Evolutionary conservation across 2,113 vertebrate species (phyloP).

Genomic region (Amphiprion ocellaris): DNA sequence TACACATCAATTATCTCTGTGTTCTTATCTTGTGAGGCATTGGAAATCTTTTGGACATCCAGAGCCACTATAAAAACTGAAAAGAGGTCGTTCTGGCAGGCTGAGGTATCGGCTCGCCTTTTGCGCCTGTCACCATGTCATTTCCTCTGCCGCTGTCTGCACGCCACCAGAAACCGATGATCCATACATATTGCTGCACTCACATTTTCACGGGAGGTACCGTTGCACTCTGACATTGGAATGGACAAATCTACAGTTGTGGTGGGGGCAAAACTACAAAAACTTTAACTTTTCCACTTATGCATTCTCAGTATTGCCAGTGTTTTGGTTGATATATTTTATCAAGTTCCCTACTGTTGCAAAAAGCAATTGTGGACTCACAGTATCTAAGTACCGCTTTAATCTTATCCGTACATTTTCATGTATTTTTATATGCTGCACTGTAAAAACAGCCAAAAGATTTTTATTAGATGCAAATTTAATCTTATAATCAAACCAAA

Average conservation of each 20-base stretch:
- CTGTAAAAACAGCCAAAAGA: neutral
- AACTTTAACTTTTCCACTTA: neutral
- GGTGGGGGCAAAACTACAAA: neutral
- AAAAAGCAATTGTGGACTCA: neutral
- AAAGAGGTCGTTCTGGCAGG: neutral
- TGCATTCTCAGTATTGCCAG: neutral
- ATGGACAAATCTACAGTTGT: neutral
- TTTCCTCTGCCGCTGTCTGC: slow-evolving; percentile 1
- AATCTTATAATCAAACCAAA: neutral
- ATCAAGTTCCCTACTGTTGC: slow-evolving; percentile 2
- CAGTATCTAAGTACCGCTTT: neutral
- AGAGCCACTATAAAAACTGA: neutral
- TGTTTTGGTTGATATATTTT: slow-evolving; percentile 37
- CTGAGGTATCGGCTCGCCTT: neutral
- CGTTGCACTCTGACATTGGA: slow-evolving; percentile 1
- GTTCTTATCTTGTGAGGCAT: slow-evolving; percentile 1
- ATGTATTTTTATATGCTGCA: neutral
- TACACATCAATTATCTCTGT: slow-evolving; percentile 23
- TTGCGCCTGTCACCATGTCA: neutral
- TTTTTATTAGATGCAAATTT: neutral
- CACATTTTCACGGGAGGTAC: slow-evolving; percentile 5
- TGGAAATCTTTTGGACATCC: neutral
- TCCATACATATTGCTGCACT: slow-evolving; percentile 7
- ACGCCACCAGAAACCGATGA: neutral
- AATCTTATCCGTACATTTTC: neutral